phyloP scores from a whole-genome alignment of 1,140 invertebrate genomes.

The Protaetia brevitarsis region DNA sequence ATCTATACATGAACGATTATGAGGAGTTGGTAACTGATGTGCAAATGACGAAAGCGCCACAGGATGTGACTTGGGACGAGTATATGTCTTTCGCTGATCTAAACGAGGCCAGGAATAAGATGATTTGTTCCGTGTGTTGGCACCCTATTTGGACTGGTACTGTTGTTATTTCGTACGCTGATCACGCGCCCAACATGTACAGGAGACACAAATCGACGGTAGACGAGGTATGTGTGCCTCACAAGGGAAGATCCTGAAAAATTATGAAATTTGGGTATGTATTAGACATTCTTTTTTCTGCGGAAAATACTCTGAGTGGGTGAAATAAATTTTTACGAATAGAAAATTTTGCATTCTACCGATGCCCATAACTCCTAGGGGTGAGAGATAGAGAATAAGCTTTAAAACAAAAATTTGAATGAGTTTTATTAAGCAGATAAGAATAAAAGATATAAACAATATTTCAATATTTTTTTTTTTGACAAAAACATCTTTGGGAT shows the following conservation, averaged over 20 bases:
- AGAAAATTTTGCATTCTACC: too few relatives aligned
- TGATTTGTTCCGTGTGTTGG: constrained; percentile 64
- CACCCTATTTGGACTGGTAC: constrained; percentile 66
- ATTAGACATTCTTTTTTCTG: too few relatives aligned
- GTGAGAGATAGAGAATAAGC: too few relatives aligned
- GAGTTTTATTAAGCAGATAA: too few relatives aligned
- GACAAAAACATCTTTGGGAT: too few relatives aligned
- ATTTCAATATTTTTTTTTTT: too few relatives aligned
- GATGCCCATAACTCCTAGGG: too few relatives aligned
- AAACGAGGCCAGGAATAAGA: constrained; percentile 57
- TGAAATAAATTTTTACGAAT: too few relatives aligned
- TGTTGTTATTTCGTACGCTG: constrained; percentile 61
- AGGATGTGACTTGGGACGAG: constrained; percentile 52
- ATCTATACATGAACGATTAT: constrained; percentile 66
- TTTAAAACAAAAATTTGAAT: too few relatives aligned
- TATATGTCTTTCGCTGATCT: constrained; percentile 62
- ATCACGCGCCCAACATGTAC: constrained; percentile 45
- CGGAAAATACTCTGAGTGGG: too few relatives aligned
- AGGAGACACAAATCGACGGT: constrained; percentile 22
- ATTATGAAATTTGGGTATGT: too few relatives aligned
- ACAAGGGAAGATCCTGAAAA: not conserved
- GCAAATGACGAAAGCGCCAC: constrained; percentile 45
- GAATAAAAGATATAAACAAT: too few relatives aligned
- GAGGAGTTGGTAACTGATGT: constrained; percentile 49
- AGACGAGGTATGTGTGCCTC: not conserved